Base-by-base conservation (phyloP, 2,888 invertebrate genomes). In the Ochropleura leucogaster region DNA sequence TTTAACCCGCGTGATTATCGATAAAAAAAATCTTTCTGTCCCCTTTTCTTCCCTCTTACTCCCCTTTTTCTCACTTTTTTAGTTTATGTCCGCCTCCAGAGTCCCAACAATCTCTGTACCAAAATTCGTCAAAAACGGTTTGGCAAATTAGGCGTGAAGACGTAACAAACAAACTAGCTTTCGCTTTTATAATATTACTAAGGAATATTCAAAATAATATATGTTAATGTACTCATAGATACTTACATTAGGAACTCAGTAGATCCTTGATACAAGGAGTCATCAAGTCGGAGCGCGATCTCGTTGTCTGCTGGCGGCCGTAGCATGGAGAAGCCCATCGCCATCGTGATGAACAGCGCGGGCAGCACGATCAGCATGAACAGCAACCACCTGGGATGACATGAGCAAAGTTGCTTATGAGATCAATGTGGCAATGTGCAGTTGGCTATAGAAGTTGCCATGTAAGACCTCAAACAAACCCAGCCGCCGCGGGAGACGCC, bases 281-380 rank as follows among this genome's bases (percentile, higher is more conserved):
- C 95, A 0, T 93, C 92, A 0, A 98, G 92, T 9, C 89, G 92
- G 57, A 98, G 90, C 0, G 97, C 84, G 0, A 96, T 91, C 84
- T 98, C 97, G 86, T 97, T 97, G 88, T 97, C 97, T 9, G 97
- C 97, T 4, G 97, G 97, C 40, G 98, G 97, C 0, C 98, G 96
- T 80, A 97, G 96, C 89, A 97, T 96, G 44, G 97, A 97, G 94
- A 98, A 97, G 60, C 96, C 97, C 98, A 98, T 98, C n/a, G 98
- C 97, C 40, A 97, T 92, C 0, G 97, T 93, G 85, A 97, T 97
- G 91, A 98, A 98, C 74, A 97, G 84, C 0, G 97, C 96, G 0
- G 98, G 98, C 74, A 98, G 92, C 9, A 97, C 87, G 14, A 98
- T 87, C 65, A 97, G 95, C 79, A 97, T 97, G 81, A 97, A 94